Evolutionary conservation across 2,797 vertebrate species (phyloP).

Genomic region (Scyliorhinus canicula): DNA sequence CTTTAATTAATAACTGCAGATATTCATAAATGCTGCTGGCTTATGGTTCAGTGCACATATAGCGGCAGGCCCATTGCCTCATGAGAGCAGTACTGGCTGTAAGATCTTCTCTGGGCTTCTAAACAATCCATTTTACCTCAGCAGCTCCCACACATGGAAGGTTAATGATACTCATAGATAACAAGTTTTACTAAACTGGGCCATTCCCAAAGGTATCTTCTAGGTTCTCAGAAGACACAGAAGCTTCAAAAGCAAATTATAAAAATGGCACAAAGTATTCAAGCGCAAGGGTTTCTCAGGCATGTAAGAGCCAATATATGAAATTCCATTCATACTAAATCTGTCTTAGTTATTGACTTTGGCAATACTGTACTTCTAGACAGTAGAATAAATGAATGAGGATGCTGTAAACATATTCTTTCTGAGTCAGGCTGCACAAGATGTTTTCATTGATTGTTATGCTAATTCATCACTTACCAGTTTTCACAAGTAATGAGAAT

Average conservation of each 20-base stretch:
- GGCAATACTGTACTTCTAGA: neutral
- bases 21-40: constrained; percentile 28
- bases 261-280: constrained; percentile 38
- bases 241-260: constrained; percentile 46
- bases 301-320: constrained; percentile 40
- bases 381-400: neutral
- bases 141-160: constrained; percentile 14
- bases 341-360: constrained; percentile 43
- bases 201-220: constrained; percentile 40
- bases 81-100: constrained; percentile 17
- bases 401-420: neutral
- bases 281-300: constrained; percentile 44
- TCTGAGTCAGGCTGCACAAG: neutral
- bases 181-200: constrained; percentile 43
- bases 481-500: neutral
- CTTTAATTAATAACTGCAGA: constrained; percentile 36
- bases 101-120: constrained; percentile 21
- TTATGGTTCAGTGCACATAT: neutral
- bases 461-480: constrained; percentile 1
- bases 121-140: constrained; percentile 35
- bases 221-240: constrained; percentile 46
- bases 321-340: constrained; percentile 43
- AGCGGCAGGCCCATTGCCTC: constrained; percentile 25
- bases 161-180: constrained; percentile 44
- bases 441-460: constrained; percentile 13